Percentiles rank a stretch among this genome's conserved stretches.
These are phyloP conservation scores for Drosophila helvetica DNA, from an alignment of 2,888 invertebrate genomes.

Conservation along the genomic window DNA sequence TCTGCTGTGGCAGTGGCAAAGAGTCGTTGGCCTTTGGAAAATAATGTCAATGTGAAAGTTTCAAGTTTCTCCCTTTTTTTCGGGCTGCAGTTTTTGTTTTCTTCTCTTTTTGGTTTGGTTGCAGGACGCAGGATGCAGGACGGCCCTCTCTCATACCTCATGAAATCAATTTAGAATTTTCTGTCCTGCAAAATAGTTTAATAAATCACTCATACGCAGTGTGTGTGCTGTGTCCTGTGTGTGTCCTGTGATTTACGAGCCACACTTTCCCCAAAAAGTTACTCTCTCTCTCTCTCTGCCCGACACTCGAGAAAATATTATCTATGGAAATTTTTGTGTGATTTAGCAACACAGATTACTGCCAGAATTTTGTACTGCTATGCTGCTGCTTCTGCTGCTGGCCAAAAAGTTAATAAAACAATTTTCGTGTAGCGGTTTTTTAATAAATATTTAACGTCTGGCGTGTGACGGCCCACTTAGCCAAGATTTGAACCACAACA, in stretches of 20 bases:
- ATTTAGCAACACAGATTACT: slow-evolving; percentile 37
- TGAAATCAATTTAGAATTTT: slow-evolving; percentile 62
- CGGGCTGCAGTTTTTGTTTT: slow-evolving; percentile 31
- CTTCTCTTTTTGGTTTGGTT: slow-evolving; percentile 36
- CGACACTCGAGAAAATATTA: slow-evolving; percentile 44
- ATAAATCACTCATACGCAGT: slow-evolving; percentile 76
- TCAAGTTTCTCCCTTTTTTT: slow-evolving; percentile 20
- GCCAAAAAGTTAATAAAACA: slow-evolving; percentile 28
- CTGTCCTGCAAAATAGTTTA: slow-evolving; percentile 39
- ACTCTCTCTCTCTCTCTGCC: slow-evolving; percentile 2
- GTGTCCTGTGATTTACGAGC: slow-evolving; percentile 42
- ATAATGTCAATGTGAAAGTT: slow-evolving; percentile 40
- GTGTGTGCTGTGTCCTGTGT: slow-evolving; percentile 39
- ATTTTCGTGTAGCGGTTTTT: slow-evolving; percentile 2
- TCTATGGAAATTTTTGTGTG: slow-evolving; percentile 37
- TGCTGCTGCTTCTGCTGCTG: not conserved
- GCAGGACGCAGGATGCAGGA: slow-evolving; percentile 42
- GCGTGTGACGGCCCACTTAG: not conserved
- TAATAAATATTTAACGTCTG: slow-evolving; percentile 39
- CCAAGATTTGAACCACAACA: slow-evolving; percentile 37
- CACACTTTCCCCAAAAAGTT: slow-evolving; percentile 33
- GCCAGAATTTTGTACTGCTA: not conserved
- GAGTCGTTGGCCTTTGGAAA: slow-evolving; percentile 24
- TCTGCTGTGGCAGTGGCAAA: not conserved
- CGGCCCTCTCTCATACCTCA: slow-evolving; percentile 30